Base-by-base conservation (phyloP, 2,797 vertebrate genomes). In the Denticeps clupeoides region DNA sequence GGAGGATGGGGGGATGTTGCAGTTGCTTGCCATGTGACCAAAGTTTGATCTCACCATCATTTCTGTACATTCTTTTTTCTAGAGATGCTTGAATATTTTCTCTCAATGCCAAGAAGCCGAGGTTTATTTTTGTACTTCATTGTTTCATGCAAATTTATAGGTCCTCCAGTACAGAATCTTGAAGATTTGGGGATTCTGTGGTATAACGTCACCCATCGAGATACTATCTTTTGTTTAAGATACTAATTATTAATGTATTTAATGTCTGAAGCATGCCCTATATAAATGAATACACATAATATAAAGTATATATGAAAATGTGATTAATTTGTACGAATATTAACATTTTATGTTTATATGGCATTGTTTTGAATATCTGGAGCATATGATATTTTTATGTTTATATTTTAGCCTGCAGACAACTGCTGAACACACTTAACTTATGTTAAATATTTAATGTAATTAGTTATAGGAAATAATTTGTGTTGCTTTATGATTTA, bases 51-150 rank as follows among this genome's bases (percentile, higher is more conserved):
- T 63, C 65, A 65, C 55, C 9, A 55, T 73, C 31, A 60, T 78
- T 73, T 75, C 51, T 77, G 60, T 63, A 70, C 56, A 63, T 80
- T 76, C 19, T 78, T 82, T 76, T 82, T 81, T 77, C 55, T 73
- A 80, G 67, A 83, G 73, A 75, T 73, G 75, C 75, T 77, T 77
- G 62, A 80, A 71, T 82, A 75, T 78, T 74, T 79, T 75, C 70
- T 66, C 70, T 82, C 59, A 32, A 79, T 72, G 77, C 74, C 80
- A 82, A 83, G 73, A 83, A 80, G 72, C 68, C 52, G 45, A 79
- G 70, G 67, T 82, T 84, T 87, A 84, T 85, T 87, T 87, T 87
- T 84, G 73, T 83, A 87, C 67, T 64, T 78, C 60, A 67, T 75
- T 60, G 59, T 69, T 77, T 82, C 72, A 68, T 75, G 70, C 71